phyloP scores from a whole-genome alignment of 2,113 vertebrate species.

The Dryoscopus gambensis region DNA sequence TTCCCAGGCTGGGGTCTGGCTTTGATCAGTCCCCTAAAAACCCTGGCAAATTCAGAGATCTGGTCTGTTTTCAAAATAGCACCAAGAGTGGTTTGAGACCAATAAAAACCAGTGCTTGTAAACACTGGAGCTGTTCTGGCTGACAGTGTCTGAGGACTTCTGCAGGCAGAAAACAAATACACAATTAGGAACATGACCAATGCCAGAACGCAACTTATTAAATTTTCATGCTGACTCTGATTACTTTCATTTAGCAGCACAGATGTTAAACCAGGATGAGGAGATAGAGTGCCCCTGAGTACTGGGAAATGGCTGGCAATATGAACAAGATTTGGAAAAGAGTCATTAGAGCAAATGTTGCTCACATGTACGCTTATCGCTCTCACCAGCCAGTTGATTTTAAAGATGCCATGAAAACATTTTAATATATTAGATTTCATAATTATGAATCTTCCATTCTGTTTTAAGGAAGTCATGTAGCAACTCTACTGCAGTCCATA shows the following conservation, averaged over 20 bases:
- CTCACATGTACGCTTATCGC: rapidly evolving
- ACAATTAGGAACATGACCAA: not conserved
- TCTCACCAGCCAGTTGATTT: not conserved
- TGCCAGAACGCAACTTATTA: not conserved
- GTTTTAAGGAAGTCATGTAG: not conserved
- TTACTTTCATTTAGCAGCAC: constrained; percentile 40
- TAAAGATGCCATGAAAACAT: not conserved
- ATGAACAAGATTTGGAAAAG: not conserved
- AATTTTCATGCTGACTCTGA: constrained; percentile 40
- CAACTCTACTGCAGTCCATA: not conserved
- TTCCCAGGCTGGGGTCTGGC: not conserved
- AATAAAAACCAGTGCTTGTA: not conserved
- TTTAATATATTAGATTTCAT: not conserved
- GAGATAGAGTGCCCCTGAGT: not conserved
- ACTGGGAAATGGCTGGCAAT: not conserved
- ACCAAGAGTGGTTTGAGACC: not conserved
- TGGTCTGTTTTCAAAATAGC: not conserved
- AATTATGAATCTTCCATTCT: not conserved
- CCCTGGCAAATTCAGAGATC: not conserved
- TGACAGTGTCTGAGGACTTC: not conserved
- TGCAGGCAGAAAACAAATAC: not conserved
- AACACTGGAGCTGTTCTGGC: not conserved
- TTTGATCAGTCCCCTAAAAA: not conserved
- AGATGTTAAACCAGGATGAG: constrained; percentile 22
- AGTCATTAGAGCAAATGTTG: not conserved